phyloP scores from a whole-genome alignment of 2,113 vertebrate genomes.

The Xerus inauris region DNA sequence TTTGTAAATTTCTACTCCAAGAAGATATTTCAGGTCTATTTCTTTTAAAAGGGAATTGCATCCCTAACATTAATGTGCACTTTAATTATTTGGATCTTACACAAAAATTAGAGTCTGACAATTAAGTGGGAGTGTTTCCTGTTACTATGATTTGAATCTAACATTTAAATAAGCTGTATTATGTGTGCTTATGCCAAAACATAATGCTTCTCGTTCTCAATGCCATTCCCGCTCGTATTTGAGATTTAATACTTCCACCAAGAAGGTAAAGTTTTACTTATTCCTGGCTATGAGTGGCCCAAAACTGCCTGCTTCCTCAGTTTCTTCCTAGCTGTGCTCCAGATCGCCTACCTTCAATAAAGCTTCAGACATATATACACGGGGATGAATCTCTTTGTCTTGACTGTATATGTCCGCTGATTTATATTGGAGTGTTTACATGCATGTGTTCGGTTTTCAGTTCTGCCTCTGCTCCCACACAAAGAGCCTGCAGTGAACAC shows the following conservation, averaged over 20 bases:
- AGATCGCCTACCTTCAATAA: background rate
- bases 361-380: background rate
- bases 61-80: slow-evolving; percentile 79
- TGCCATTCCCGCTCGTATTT: background rate
- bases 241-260: slow-evolving; percentile 60
- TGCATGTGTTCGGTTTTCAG: background rate
- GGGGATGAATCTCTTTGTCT: background rate
- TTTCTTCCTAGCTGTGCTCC: background rate
- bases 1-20: slow-evolving; percentile 61
- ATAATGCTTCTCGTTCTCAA: slow-evolving; percentile 7
- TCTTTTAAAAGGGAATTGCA: slow-evolving; percentile 80
- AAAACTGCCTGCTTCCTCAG: background rate
- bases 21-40: slow-evolving; percentile 77
- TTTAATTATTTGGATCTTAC: slow-evolving; percentile 84
- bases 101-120: slow-evolving; percentile 82
- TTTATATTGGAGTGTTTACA: background rate
- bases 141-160: slow-evolving; percentile 77
- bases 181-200: slow-evolving; percentile 44
- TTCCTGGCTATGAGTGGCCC: background rate
- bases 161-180: slow-evolving; percentile 76
- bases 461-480: slow-evolving; percentile 31
- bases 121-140: slow-evolving; percentile 80
- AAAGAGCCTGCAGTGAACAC: slow-evolving; percentile 3
- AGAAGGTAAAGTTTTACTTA: slow-evolving; percentile 36
- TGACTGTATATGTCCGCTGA: background rate